Conservation (phyloP, 2,113 vertebrate species). For the Semnornis frantzii region DNA sequence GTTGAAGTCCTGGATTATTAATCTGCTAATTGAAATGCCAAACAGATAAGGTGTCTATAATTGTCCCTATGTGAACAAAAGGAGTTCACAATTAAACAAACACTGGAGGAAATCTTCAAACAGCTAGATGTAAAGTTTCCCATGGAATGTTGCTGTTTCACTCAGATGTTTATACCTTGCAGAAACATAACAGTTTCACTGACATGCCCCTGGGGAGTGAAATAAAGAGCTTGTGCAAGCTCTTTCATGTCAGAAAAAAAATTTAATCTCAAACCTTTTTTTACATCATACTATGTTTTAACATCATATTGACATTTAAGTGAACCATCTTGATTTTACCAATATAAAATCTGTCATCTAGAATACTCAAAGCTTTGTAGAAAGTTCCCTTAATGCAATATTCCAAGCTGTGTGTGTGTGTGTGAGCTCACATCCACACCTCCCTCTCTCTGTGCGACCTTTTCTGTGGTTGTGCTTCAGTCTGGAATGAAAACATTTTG, state of each 20-base stretch:
- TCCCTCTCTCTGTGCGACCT: neutral
- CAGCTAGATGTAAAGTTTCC: neutral
- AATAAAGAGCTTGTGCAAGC: neutral
- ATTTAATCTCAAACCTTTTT: neutral
- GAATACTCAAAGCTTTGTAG: neutral
- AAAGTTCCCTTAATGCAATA: neutral
- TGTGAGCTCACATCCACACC: fast-evolving
- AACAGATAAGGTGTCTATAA: neutral
- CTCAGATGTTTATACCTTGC: neutral
- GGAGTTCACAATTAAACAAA: neutral
- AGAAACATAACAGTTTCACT: neutral
- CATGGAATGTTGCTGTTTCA: neutral
- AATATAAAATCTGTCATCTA: neutral
- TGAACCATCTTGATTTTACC: neutral
- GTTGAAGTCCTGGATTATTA: neutral
- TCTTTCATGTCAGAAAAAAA: neutral
- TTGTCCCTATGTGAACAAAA: neutral
- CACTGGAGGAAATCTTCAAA: neutral
- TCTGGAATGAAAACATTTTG: neutral
- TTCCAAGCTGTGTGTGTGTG: neutral
- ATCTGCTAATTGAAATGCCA: conserved; percentile 1
- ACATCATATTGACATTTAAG: neutral
- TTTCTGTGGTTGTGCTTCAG: neutral
- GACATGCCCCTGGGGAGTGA: neutral
- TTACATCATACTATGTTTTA: neutral